These are phyloP conservation scores for Nylanderia fulva DNA, from an alignment of 1,140 invertebrate species.

Conservation along the genomic window DNA sequence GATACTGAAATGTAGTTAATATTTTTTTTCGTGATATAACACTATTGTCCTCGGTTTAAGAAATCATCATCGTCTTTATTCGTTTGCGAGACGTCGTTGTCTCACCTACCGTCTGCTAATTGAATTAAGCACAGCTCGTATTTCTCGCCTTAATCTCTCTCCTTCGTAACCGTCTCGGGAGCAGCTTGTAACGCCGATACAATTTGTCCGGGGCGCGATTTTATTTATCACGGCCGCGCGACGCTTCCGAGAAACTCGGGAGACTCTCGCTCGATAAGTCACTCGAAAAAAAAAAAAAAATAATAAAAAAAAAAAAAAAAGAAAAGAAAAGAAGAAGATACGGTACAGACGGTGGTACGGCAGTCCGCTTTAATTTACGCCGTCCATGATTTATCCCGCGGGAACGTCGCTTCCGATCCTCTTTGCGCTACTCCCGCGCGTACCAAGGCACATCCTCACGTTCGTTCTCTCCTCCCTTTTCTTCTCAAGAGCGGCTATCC, in stretches of 20 bases:
- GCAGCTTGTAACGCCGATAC: slow-evolving; percentile 63
- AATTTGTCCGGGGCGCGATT: slow-evolving; percentile 70
- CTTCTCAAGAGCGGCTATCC: neutral
- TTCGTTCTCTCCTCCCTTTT: neutral
- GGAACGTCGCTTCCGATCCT: slow-evolving; percentile 68
- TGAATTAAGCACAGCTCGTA: slow-evolving; percentile 70
- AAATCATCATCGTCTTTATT: slow-evolving; percentile 12
- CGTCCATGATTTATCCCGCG: slow-evolving; percentile 70
- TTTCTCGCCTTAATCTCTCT: slow-evolving; percentile 52
- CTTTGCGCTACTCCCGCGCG: slow-evolving; percentile 45
- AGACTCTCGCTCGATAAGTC: slow-evolving; percentile 73
- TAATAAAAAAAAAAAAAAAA: slow-evolving; percentile 30
- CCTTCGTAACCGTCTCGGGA: slow-evolving; percentile 6
- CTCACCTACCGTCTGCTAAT: slow-evolving; percentile 56
- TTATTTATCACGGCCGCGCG: slow-evolving; percentile 66
- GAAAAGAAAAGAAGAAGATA: slow-evolving; percentile 33
- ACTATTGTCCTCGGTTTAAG: neutral
- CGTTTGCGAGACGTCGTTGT: neutral
- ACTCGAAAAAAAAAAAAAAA: slow-evolving; percentile 35
- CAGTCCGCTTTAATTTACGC: slow-evolving; percentile 74
- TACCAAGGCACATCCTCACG: neutral
- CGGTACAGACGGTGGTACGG: neutral
- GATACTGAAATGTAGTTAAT: too few species aligned
- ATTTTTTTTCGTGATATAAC: too few species aligned
- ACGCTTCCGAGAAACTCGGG: slow-evolving; percentile 62